Conservation (phyloP, 2,888 invertebrate genomes). For the Stenichneumon culpator region DNA sequence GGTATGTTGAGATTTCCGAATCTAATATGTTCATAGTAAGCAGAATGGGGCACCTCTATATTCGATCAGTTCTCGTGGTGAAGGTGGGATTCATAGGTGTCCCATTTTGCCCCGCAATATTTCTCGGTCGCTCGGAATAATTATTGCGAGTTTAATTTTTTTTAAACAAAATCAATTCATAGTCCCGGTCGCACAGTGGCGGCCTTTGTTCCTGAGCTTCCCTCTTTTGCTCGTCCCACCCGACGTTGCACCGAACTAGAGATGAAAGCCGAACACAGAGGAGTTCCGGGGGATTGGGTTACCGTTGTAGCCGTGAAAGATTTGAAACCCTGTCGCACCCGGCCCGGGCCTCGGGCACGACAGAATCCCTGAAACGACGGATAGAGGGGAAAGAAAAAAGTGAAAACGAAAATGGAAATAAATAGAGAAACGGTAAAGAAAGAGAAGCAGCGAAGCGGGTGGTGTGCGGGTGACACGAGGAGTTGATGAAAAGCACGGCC, state of each 20-base stretch:
- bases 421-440: conserved; percentile 7
- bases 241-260: background rate
- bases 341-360: background rate
- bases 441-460: conserved; percentile 15
- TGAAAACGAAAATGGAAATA: conserved; percentile 1
- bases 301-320: background rate
- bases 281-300: background rate
- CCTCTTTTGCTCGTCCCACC: too few species aligned
- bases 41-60: too few species aligned
- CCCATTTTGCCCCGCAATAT: too few species aligned
- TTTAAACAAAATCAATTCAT: background rate
- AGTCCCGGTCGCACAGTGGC: background rate
- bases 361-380: background rate
- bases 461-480: conserved; percentile 61
- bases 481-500: conserved; percentile 72
- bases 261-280: background rate
- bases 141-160: background rate
- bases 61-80: too few species aligned
- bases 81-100: too few species aligned
- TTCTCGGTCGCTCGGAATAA: background rate
- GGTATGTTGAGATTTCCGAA: too few species aligned
- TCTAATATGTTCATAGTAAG: too few species aligned
- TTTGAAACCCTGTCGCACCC: conserved; percentile 7
- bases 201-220: background rate
- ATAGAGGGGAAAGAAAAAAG: background rate